Evolutionary conservation across 2,113 vertebrate species (phyloP).

Genomic region (Ciconia boyciana): DNA sequence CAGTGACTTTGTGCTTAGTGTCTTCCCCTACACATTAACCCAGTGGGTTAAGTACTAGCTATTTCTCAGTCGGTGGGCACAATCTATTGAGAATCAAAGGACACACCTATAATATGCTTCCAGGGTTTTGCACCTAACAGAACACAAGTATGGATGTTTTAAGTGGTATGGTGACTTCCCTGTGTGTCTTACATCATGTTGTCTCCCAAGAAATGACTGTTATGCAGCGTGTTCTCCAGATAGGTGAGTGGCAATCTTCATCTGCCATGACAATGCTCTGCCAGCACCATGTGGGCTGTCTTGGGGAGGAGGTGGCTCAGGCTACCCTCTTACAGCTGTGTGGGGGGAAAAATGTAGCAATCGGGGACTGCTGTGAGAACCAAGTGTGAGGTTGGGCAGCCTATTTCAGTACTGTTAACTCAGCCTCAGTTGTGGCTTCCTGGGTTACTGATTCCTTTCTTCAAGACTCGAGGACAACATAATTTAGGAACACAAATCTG

Average conservation of each 20-base stretch:
- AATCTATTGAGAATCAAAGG: not conserved
- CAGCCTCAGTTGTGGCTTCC: not conserved
- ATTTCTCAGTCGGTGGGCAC: not conserved
- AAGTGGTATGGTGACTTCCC: not conserved
- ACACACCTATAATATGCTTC: not conserved
- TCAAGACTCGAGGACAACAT: not conserved
- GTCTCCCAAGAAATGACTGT: not conserved
- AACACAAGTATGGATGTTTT: fast-evolving
- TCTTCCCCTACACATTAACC: fast-evolving
- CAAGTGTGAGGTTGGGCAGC: not conserved
- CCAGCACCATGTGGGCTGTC: not conserved
- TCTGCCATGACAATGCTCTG: not conserved
- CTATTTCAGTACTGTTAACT: not conserved
- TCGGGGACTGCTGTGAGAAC: not conserved
- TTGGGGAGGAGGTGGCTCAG: no score
- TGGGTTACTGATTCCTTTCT: not conserved
- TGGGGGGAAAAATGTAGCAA: fast-evolving
- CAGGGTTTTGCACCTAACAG: not conserved
- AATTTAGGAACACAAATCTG: not conserved
- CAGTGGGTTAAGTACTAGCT: not conserved
- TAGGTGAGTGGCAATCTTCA: not conserved
- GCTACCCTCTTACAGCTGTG: not conserved
- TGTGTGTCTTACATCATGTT: fast-evolving
- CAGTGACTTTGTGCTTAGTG: not conserved
- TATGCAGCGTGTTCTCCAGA: not conserved